These are phyloP conservation scores for Phalanger gymnotis DNA, from an alignment of 2,797 vertebrate genomes.

Conservation along the genomic window DNA sequence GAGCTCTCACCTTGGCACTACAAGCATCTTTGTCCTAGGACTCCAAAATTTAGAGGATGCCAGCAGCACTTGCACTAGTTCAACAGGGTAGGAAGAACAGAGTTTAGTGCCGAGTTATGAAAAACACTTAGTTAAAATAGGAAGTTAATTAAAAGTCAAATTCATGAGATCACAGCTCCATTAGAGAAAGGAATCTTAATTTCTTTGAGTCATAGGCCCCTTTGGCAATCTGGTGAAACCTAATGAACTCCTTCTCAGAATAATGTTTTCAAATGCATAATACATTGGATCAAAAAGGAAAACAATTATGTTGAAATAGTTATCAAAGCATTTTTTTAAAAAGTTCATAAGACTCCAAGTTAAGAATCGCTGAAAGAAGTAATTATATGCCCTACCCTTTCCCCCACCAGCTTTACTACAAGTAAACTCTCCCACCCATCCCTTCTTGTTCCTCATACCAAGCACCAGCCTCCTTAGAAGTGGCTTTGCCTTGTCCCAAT, in stretches of 20 bases:
- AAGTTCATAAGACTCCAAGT: neutral
- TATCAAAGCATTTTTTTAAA: neutral
- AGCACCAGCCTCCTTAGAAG: neutral
- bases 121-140: neutral
- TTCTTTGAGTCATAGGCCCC: neutral
- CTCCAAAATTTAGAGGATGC: neutral
- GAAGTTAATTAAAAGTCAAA: neutral
- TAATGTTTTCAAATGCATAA: neutral
- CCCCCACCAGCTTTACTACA: neutral
- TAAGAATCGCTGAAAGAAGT: neutral
- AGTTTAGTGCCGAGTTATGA: neutral
- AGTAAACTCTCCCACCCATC: neutral
- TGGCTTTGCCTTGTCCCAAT: neutral
- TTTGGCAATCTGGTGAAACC: neutral
- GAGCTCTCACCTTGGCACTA: neutral
- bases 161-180: neutral
- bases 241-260: neutral
- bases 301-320: neutral
- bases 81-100: neutral
- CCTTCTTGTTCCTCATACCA: neutral
- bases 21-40: neutral
- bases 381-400: neutral
- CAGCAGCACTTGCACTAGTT: neutral
- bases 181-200: neutral
- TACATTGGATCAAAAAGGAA: neutral